Evolutionary conservation across 2,888 invertebrate species (phyloP).

Genomic region (Melanargia galathea): DNA sequence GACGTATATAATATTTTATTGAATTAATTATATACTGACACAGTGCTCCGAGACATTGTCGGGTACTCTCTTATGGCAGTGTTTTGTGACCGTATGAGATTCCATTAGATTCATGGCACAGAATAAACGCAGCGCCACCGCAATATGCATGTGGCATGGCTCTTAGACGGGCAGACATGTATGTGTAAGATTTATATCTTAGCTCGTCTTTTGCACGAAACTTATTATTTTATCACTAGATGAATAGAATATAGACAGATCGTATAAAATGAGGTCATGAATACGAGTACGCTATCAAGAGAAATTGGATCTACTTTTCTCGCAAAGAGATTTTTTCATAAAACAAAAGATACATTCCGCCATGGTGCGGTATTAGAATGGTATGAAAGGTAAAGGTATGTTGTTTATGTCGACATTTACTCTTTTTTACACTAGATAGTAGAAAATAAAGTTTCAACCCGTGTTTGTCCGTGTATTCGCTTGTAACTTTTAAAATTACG

Average conservation of each 20-base stretch:
- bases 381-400: background rate
- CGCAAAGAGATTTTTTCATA: conserved; percentile 1
- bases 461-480: no score
- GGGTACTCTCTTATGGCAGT: no score
- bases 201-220: background rate
- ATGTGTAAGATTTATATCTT: background rate
- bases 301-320: conserved; percentile 3
- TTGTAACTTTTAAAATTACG: no score
- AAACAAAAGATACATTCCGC: conserved; percentile 5
- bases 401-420: background rate
- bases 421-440: background rate
- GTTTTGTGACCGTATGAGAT: no score
- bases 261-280: background rate
- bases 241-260: background rate
- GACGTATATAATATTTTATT: no score
- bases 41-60: no score
- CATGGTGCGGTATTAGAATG: background rate
- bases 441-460: background rate
- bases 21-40: no score
- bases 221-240: background rate
- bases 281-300: background rate
- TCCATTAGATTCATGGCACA: no score
- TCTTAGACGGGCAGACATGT: background rate
- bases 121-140: no score
- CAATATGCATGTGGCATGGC: no score